phyloP scores from a whole-genome alignment of 2,113 vertebrate genomes.

The Plestiodon gilberti region DNA sequence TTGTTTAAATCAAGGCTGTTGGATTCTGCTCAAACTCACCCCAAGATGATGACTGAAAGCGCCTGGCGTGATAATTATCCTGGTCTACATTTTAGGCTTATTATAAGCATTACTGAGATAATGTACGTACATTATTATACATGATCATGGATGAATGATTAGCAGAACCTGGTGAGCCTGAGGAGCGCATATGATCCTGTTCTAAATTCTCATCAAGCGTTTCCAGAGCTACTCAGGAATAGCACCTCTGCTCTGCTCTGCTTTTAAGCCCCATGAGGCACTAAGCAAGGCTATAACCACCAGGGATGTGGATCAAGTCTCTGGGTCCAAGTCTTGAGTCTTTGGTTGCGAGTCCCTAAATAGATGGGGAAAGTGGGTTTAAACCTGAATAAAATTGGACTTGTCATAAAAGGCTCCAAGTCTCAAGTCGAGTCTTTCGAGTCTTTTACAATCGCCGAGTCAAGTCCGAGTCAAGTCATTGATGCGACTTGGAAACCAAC shows the following conservation, averaged over 20 bases:
- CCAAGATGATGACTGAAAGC: background rate
- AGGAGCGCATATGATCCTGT: background rate
- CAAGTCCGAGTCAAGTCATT: no score
- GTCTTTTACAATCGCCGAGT: no score
- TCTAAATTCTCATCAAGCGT: background rate
- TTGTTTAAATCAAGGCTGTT: background rate
- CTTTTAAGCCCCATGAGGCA: background rate
- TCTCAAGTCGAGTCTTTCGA: no score
- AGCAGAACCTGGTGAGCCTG: background rate
- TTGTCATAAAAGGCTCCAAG: no score
- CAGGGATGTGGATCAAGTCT: no score
- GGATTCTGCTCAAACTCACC: background rate
- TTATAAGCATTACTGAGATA: background rate
- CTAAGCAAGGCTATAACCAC: no score
- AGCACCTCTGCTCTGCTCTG: background rate
- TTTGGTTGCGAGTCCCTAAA: no score
- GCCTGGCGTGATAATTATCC: background rate
- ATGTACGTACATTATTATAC: background rate
- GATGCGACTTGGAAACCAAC: no score
- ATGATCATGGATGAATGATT: background rate
- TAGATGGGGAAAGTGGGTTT: no score
- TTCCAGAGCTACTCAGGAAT: background rate
- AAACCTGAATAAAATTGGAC: no score
- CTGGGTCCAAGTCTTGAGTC: no score
- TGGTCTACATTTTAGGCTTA: background rate